Evolutionary conservation across 2,888 invertebrate genomes (phyloP).

Genomic region (Dynastes tityus): DNA sequence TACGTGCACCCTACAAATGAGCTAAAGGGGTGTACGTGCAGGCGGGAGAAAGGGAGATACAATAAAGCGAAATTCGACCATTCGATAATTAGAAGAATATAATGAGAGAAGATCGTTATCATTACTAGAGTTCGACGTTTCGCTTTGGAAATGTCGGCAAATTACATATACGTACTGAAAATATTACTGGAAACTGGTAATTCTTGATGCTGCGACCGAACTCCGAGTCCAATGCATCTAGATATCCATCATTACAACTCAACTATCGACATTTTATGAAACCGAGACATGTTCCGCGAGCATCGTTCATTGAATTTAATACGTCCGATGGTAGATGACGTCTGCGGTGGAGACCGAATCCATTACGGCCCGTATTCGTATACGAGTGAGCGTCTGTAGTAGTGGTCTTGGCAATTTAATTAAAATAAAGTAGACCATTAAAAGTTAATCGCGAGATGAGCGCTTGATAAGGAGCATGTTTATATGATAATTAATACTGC

Average conservation of each 20-base stretch:
- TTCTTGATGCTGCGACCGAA: not conserved
- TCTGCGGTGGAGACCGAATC: too few species aligned
- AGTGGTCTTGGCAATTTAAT: conserved; percentile 24
- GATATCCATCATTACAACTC: not conserved
- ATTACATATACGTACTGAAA: conserved; percentile 26
- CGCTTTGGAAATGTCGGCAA: conserved; percentile 17
- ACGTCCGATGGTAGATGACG: not conserved
- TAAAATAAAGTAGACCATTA: conserved; percentile 37
- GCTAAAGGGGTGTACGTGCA: not conserved
- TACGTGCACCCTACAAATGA: not conserved
- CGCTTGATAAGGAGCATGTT: conserved; percentile 15
- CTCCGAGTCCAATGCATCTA: too few species aligned
- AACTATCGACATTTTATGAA: conserved; percentile 3
- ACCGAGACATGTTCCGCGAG: conserved; percentile 15
- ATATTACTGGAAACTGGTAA: conserved; percentile 32
- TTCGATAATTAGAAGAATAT: conserved; percentile 18
- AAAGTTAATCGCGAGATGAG: conserved; percentile 29
- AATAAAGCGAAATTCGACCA: not conserved
- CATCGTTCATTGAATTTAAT: conserved; percentile 21
- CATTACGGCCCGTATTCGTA: too few species aligned
- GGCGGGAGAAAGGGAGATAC: not conserved
- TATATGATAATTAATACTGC: conserved; percentile 29
- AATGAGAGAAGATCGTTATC: conserved; percentile 14
- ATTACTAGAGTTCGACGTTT: not conserved
- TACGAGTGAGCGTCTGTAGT: too few species aligned